Percentiles rank a stretch among this genome's conserved stretches.
Conservation (phyloP, 1,140 invertebrate species). For the Euborellia annulipes region DNA sequence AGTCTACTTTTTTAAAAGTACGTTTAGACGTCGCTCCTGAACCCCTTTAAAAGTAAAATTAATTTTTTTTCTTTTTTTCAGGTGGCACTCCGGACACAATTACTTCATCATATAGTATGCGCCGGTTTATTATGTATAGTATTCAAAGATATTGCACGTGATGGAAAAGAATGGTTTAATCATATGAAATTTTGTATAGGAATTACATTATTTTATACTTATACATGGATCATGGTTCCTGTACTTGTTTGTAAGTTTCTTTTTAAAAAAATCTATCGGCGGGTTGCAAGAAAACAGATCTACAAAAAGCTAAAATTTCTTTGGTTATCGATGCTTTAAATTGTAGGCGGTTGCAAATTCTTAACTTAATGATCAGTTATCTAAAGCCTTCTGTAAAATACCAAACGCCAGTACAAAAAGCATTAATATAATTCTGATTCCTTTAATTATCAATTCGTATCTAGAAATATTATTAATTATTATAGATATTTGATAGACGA, state of each 20-base stretch:
- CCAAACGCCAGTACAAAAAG: too few relatives aligned
- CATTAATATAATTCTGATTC: too few relatives aligned
- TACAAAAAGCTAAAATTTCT: neutral
- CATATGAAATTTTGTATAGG: slow-evolving; percentile 48
- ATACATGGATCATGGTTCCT: slow-evolving; percentile 48
- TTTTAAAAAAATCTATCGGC: neutral
- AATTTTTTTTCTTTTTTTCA: slow-evolving; percentile 11
- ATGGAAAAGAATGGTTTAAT: slow-evolving; percentile 44
- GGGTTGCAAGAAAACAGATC: too few relatives aligned
- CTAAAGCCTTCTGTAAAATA: too few relatives aligned
- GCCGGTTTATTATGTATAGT: slow-evolving; percentile 36
- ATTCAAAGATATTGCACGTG: slow-evolving; percentile 40
- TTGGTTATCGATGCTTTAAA: too few relatives aligned
- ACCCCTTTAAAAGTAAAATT: neutral
- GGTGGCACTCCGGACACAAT: slow-evolving; percentile 37
- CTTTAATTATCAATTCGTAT: too few relatives aligned
- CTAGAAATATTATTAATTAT: too few relatives aligned
- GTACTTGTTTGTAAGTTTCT: slow-evolving; percentile 23
- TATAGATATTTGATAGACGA: too few relatives aligned
- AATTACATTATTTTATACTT: slow-evolving; percentile 41
- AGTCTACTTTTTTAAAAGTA: too few relatives aligned
- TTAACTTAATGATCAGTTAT: too few relatives aligned
- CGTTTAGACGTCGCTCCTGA: too few relatives aligned
- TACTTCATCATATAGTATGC: slow-evolving; percentile 39
- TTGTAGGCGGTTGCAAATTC: too few relatives aligned